Evolutionary conservation across 2,797 vertebrate genomes (phyloP).

Genomic region (Sardinella longiceps): DNA sequence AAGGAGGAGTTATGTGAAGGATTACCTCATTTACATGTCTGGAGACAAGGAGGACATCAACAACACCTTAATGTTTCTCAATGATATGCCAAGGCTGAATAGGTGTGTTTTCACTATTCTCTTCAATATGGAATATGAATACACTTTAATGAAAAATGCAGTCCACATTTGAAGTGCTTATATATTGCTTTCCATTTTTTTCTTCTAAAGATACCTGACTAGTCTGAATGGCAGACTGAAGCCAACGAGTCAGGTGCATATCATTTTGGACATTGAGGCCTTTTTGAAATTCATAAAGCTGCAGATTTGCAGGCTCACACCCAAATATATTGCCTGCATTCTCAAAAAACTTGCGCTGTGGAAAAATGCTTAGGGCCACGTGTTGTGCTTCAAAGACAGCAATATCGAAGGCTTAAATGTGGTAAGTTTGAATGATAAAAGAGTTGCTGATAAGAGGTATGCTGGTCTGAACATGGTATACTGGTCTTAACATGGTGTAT

Average conservation of each 20-base stretch:
- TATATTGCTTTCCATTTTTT: too few relatives aligned
- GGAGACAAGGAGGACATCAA: too few relatives aligned
- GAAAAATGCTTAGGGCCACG: background rate
- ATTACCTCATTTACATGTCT: too few relatives aligned
- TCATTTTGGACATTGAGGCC: too few relatives aligned
- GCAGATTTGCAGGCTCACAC: background rate
- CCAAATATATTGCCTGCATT: too few relatives aligned
- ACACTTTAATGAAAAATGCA: background rate
- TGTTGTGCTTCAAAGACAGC: background rate
- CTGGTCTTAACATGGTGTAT: background rate
- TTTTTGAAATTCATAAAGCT: background rate
- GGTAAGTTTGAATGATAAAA: too few relatives aligned
- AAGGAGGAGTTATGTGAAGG: too few relatives aligned
- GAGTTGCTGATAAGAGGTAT: background rate
- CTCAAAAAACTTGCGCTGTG: background rate
- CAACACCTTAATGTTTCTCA: too few relatives aligned
- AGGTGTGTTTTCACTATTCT: too few relatives aligned
- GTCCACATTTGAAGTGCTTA: background rate
- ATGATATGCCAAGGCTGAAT: too few relatives aligned
- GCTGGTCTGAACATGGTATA: background rate
- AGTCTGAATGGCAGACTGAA: background rate
- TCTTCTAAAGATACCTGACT: background rate
- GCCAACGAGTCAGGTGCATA: background rate
- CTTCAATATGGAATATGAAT: too few relatives aligned
- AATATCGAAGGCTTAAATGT: too few relatives aligned